phyloP scores from a whole-genome alignment of 2,113 vertebrate genomes.

The Lophochroa leadbeateri region DNA sequence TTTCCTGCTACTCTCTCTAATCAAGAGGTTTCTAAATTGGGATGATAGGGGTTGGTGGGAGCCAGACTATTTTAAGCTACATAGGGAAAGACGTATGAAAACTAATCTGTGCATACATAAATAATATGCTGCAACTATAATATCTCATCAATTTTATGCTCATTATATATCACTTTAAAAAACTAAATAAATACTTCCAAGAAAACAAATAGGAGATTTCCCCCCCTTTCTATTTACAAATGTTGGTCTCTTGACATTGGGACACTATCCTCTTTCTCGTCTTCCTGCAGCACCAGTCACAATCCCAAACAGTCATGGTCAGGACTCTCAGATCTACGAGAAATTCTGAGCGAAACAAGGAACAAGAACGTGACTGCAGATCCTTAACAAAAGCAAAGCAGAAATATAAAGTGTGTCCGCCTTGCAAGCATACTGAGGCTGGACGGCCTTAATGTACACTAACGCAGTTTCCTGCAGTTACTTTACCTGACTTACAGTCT shows the following conservation, averaged over 20 bases:
- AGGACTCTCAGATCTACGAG: background rate
- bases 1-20: background rate
- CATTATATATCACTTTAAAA: background rate
- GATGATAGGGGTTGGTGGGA: background rate
- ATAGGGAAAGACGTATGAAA: background rate
- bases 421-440: background rate
- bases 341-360: background rate
- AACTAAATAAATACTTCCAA: background rate
- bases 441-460: background rate
- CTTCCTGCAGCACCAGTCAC: background rate
- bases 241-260: background rate
- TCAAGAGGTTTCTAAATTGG: background rate
- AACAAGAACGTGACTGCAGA: background rate
- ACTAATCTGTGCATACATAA: background rate
- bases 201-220: background rate
- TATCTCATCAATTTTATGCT: background rate
- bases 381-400: background rate
- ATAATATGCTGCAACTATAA: background rate
- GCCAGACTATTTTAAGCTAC: background rate
- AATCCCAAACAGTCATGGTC: background rate
- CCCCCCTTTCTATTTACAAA: background rate
- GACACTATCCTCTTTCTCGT: background rate
- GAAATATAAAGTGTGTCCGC: background rate
- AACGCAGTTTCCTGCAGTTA: background rate
- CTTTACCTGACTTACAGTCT: background rate